A percentile compares a stretch with the other conserved stretches of the same genome.
phyloP scores from a whole-genome alignment of 2,113 vertebrate species.

The Gymnarchus niloticus region DNA sequence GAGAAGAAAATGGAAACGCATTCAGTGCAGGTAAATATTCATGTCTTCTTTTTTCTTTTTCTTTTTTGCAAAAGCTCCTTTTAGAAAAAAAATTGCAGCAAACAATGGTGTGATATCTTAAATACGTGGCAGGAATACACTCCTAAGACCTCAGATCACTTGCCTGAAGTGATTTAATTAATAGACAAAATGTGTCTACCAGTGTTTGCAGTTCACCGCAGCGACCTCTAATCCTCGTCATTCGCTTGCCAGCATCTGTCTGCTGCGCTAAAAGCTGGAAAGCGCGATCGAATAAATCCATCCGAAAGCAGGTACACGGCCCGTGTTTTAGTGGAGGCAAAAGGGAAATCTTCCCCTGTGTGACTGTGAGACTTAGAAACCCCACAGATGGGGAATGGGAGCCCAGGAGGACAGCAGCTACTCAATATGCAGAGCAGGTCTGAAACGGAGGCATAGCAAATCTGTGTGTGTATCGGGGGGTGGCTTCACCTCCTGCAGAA shows the following conservation, averaged over 20 bases:
- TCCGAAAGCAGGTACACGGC: background rate
- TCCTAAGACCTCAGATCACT: background rate
- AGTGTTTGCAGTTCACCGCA: background rate
- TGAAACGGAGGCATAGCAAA: background rate
- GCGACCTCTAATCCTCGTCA: background rate
- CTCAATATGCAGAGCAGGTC: background rate
- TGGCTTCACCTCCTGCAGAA: background rate
- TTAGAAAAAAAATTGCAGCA: background rate
- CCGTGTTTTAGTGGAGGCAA: background rate
- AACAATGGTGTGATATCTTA: too few relatives aligned
- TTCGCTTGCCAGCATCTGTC: background rate
- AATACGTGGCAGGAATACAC: background rate
- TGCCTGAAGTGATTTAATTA: conserved; percentile 12
- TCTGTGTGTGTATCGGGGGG: background rate
- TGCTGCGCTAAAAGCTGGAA: background rate
- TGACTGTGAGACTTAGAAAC: background rate
- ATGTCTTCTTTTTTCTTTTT: background rate
- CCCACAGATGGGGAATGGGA: background rate
- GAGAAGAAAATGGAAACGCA: background rate
- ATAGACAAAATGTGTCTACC: background rate
- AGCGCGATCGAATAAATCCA: background rate
- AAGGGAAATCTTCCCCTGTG: background rate
- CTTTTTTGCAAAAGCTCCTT: background rate
- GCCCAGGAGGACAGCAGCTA: background rate
- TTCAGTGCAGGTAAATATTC: background rate